Evolutionary conservation across 2,113 vertebrate species (phyloP), one percentile per base, ranked within the genome.

Genomic region (Catharus bicknelli): DNA sequence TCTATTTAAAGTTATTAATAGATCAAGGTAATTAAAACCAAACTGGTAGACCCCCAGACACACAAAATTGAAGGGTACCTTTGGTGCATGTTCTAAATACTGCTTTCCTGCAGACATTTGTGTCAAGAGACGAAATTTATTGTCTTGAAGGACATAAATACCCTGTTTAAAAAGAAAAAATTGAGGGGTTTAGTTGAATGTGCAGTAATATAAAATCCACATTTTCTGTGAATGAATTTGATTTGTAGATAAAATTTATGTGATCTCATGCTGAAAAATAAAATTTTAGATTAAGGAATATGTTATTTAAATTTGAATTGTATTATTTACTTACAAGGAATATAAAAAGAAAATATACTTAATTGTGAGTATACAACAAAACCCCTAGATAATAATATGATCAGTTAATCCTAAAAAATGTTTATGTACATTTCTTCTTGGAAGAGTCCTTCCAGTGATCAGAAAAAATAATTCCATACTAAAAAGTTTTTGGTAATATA

Each of bases 71-170:
- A 79, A 86, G 40, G 5, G 70, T 97, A 99, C 99, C 99, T 99
- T 99, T 74, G 99, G 99, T 61, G 99, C 98, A 48, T 98, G 98
- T 92, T 99, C 99, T 97, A 99, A 97, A 96, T 99, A 99, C 94
- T 99, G 99, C 94, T 99, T 99, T 86, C 99, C 98, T 84, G 98
- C 97, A 93, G 99, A 99, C 93, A 99, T 98, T 87, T 99, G 99
- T 90, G 97, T 98, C 95, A 99, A 96, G 54, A 99, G 97, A 48
- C 98, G 97, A 90, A 99, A 99, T 97, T 98, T 99, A 95, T 99
- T 99, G 95, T 99, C 99, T 95, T 99, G 99, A 86, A 99, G 99
- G 66, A 99, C 99, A 92, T 99, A 99, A 96, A 99, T 99, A 77
- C 99, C 99, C 99, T 99, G 89, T 97, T 90, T 72, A 38, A 59